phyloP scores from a whole-genome alignment of 2,888 invertebrate species.

The Pyrrhosoma nymphula region DNA sequence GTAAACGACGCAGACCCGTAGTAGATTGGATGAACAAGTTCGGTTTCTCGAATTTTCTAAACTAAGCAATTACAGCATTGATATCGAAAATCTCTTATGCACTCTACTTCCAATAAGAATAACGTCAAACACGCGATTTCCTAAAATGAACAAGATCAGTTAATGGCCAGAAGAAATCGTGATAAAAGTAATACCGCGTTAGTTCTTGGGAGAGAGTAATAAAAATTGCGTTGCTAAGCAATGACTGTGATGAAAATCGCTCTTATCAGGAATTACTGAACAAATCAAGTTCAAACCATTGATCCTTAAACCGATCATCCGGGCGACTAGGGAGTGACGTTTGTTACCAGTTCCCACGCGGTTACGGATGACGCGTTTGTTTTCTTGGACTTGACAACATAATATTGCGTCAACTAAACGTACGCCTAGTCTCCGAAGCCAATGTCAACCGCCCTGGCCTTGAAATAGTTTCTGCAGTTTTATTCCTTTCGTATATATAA shows the following conservation, averaged over 20 bases:
- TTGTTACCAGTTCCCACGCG: background rate
- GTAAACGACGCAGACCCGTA: background rate
- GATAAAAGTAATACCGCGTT: background rate
- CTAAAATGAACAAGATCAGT: background rate
- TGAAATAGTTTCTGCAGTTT: background rate
- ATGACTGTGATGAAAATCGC: background rate
- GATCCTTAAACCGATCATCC: background rate
- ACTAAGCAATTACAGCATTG: background rate
- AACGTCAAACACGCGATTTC: background rate
- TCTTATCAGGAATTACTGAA: background rate
- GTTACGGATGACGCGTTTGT: background rate
- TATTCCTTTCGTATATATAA: background rate
- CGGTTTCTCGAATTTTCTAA: background rate
- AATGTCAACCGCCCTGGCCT: background rate
- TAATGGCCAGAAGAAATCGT: background rate
- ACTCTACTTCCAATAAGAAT: background rate
- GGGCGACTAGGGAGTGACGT: background rate
- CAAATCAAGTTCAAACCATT: background rate
- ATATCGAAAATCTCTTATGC: background rate
- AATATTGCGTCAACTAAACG: background rate
- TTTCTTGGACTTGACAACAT: background rate
- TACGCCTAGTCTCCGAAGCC: background rate
- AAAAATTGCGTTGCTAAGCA: background rate
- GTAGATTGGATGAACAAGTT: background rate
- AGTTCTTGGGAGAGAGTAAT: background rate